A percentile compares a stretch with the other conserved stretches of the same genome.
Evolutionary conservation across 2,888 invertebrate genomes (phyloP).

Genomic region (Hemistola chrysoprasaria): DNA sequence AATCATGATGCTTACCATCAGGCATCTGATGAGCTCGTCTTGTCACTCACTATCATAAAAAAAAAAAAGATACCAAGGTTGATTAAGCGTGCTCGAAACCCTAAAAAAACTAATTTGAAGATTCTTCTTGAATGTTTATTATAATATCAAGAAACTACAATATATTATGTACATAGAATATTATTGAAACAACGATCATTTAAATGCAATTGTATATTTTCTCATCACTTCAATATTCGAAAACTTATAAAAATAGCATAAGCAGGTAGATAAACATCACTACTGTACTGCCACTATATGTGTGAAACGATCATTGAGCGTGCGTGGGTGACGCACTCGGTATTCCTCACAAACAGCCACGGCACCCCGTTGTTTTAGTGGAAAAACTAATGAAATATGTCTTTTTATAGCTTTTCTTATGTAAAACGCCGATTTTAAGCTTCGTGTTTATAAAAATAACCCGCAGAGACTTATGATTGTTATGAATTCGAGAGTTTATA

Average conservation of each 20-base stretch:
- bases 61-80: too few relatives aligned
- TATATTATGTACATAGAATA: too few relatives aligned
- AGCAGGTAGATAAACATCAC: conserved; percentile 60
- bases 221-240: conserved; percentile 22
- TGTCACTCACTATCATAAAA: too few relatives aligned
- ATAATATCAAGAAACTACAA: too few relatives aligned
- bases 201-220: too few relatives aligned
- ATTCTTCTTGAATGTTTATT: too few relatives aligned
- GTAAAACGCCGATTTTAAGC: conserved; percentile 64
- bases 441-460: conserved; percentile 59
- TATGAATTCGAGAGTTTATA: conserved; percentile 27
- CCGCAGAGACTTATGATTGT: conserved; percentile 36
- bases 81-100: too few relatives aligned
- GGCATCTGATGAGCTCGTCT: too few relatives aligned
- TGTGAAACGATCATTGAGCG: conserved; percentile 71
- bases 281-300: conserved; percentile 73
- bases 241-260: conserved; percentile 58
- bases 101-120: too few relatives aligned
- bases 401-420: conserved; percentile 67
- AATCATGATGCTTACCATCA: too few relatives aligned
- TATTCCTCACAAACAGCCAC: conserved; percentile 72
- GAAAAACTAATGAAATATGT: conserved; percentile 77
- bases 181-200: too few relatives aligned
- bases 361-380: conserved; percentile 78
- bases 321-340: conserved; percentile 70